phyloP scores from a whole-genome alignment of 2,888 invertebrate species.

The Frankliniella intonsa region DNA sequence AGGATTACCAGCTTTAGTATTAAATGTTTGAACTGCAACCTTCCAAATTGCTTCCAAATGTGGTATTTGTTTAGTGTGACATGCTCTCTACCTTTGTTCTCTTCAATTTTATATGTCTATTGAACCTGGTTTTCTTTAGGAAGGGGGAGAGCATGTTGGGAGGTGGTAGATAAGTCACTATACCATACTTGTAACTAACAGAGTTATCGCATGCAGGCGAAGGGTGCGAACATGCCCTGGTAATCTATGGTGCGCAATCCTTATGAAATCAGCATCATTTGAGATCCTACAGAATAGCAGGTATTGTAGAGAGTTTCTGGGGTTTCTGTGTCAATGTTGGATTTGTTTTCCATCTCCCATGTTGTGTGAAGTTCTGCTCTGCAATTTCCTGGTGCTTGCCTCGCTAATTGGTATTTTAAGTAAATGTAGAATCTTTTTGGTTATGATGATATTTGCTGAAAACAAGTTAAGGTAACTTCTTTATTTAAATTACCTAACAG shows the following conservation, averaged over 20 bases:
- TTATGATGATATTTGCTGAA: too few species aligned
- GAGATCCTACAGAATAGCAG: constrained; percentile 13
- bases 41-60: neutral
- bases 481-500: neutral
- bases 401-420: too few species aligned
- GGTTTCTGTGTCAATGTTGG: neutral
- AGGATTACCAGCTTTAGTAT: too few species aligned
- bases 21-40: neutral
- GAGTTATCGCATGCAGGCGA: constrained; percentile 4
- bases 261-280: constrained; percentile 23
- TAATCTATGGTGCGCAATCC: constrained; percentile 9
- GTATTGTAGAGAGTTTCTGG: neutral
- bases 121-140: neutral
- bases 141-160: neutral
- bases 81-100: neutral
- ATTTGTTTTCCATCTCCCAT: neutral
- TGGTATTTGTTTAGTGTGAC: too few species aligned
- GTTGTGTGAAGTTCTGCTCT: constrained; percentile 24
- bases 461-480: too few species aligned
- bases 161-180: neutral
- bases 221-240: constrained; percentile 15
- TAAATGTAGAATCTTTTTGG: too few species aligned
- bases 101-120: constrained; percentile 2
- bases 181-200: neutral
- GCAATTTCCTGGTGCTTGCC: constrained; percentile 28